These are phyloP conservation scores for Papilio polytes DNA, from an alignment of 1,140 invertebrate species.

Conservation along the genomic window DNA sequence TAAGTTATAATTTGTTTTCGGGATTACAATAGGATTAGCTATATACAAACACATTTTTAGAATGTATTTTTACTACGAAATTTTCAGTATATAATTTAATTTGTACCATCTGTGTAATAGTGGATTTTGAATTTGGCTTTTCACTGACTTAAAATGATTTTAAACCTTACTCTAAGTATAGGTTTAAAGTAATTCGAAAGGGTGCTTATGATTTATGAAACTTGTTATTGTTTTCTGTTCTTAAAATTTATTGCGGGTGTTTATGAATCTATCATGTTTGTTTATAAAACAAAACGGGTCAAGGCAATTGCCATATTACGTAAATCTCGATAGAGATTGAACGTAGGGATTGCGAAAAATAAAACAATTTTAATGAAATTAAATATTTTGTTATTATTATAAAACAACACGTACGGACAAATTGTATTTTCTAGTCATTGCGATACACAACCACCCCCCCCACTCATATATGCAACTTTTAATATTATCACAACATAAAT, in stretches of 20 bases:
- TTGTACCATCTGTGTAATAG: neutral
- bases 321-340: neutral
- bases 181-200: neutral
- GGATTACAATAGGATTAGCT: too few species aligned
- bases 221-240: neutral
- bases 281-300: slow-evolving; percentile 39
- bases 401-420: slow-evolving; percentile 76
- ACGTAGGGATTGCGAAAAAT: slow-evolving; percentile 49
- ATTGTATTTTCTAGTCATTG: slow-evolving; percentile 82
- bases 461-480: neutral
- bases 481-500: slow-evolving; percentile 67
- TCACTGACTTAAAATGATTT: neutral
- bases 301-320: neutral
- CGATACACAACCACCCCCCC: slow-evolving; percentile 41
- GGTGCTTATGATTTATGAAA: neutral
- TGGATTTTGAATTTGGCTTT: neutral
- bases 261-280: slow-evolving; percentile 4
- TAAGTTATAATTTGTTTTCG: neutral
- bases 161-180: neutral
- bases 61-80: neutral
- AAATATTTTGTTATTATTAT: slow-evolving; percentile 81
- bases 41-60: too few species aligned
- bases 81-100: neutral
- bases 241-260: neutral
- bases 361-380: slow-evolving; percentile 78